Evolutionary conservation across 2,888 invertebrate species (phyloP), one percentile per base, ranked within the genome.

Genomic region (Galerucella pusilla): DNA sequence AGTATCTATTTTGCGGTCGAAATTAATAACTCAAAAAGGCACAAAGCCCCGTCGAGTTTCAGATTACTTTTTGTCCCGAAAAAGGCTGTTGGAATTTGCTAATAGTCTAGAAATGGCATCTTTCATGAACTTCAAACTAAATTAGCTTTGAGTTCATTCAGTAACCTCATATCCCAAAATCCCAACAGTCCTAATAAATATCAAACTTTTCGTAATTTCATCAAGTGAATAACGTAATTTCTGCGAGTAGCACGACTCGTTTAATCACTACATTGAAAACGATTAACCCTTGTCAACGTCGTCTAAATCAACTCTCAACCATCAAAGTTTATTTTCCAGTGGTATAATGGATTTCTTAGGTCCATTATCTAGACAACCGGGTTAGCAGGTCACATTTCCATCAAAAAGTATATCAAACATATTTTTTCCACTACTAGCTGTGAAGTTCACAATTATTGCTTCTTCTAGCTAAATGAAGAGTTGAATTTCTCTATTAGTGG

Each of bases 231-330:
- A 65, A 20, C 16, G 45, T 45, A 65, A 65, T 65, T 65, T 65
- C 64, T 65, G 45, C 46, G 16, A 42, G 42, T 12, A 46, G 46
- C 20, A 46, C 45, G 46, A 65, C 64, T 16, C 63, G 63, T 42
- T 63, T 65, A 45, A 65, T 65, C 11, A 65, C 42, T 16, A 65
- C 46, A 65, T 65, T 46, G 46, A 65, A 65, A 65, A 46, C 64
- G 16, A 46, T 65, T 46, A 65, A 65, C 64, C 64, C 64, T 65
- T 65, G 64, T 65, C 64, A 65, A 65, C 64, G 64, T 46, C 64
- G 64, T 65, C 64, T 46, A 9, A 16, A 65, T 59, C 59, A n/a
- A 1, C 28, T 12, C 35, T 35, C 61, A 61, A 61, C 61, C 28
- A 35, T 61, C 35, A 35, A n/a, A 5, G 25, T 28, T 61, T 61